Evolutionary conservation across 2,888 invertebrate genomes (phyloP).

Genomic region (Ptychoptera albimana): DNA sequence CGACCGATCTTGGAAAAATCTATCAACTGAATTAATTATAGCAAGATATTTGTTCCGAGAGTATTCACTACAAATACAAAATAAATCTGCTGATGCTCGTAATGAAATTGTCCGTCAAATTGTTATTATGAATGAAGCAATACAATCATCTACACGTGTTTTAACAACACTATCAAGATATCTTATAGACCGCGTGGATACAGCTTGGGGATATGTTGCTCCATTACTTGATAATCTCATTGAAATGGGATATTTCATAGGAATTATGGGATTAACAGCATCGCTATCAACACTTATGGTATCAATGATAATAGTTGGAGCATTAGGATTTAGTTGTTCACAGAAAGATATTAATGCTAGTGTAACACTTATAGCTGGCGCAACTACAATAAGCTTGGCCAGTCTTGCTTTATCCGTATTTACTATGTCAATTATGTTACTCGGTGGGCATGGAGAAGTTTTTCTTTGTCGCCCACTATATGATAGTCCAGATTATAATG

Average conservation of each 20-base stretch:
- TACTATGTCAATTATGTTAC: slow-evolving; percentile 22
- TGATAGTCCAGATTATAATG: slow-evolving; percentile 45
- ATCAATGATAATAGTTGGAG: slow-evolving; percentile 23
- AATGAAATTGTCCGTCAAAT: slow-evolving; percentile 1
- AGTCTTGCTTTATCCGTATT: slow-evolving; percentile 25
- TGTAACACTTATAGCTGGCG: slow-evolving; percentile 22
- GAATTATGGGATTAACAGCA: slow-evolving; percentile 25
- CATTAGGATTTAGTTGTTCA: slow-evolving; percentile 27
- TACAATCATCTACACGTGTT: slow-evolving; percentile 27
- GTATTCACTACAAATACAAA: slow-evolving; percentile 29
- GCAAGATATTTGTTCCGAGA: slow-evolving; percentile 30
- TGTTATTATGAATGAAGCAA: slow-evolving; percentile 21
- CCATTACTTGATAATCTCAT: slow-evolving; percentile 22
- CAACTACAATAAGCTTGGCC: slow-evolving; percentile 23
- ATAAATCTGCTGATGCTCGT: slow-evolving; percentile 17
- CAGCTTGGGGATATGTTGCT: slow-evolving; percentile 22
- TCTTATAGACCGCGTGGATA: slow-evolving; percentile 19
- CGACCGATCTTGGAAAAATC: slow-evolving; percentile 27
- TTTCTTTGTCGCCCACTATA: slow-evolving; percentile 58
- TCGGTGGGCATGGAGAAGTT: slow-evolving; percentile 30
- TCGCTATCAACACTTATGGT: slow-evolving; percentile 26
- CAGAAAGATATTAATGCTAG: slow-evolving; percentile 26
- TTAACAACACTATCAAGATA: slow-evolving; percentile 23
- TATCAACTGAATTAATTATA: slow-evolving; percentile 28
- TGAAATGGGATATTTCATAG: slow-evolving; percentile 22